Base-by-base conservation (phyloP, 2,888 invertebrate species). In the Epiblema foenella region DNA sequence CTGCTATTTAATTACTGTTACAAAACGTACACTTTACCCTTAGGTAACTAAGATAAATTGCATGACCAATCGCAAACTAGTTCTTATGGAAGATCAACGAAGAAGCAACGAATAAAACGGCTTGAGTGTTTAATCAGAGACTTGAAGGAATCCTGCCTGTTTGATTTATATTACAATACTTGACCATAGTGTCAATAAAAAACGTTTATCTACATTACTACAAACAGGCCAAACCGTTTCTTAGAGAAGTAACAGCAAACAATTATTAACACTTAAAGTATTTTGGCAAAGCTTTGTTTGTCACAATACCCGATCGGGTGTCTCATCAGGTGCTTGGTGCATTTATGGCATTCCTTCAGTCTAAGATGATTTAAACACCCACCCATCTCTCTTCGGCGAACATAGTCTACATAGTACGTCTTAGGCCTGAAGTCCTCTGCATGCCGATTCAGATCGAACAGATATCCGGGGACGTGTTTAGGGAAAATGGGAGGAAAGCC, bases 371-470 rank as follows among this genome's bases (percentile, higher is more conserved):
- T 90, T 91, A 91, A 93, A 90, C 93, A 93, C 93, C 90, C 93
- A 93, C 93, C 93, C 90, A 91, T 86, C 82, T 92, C 89, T 89
- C 93, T 86, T 86, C 87, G 88, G 87, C 91, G 92, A 81, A 90
- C 88, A 90, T 93, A 93, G 87, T 93, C 93, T 92, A 93, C 87
- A 90, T 87, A 93, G 87, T 90, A 90, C 88, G 93, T 91, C 89
- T 91, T 90, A 85, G 89, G 88, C 77, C 83, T 86, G 88, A 91
- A 86, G 86, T 93, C 93, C 83, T 89, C 91, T 78, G 86, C 89
- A 86, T 91, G 89, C 87, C 90, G 91, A 81, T 87, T 85, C 77
- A 85, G 82, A 81, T 88, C 80, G 83, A 90, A 93, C 75, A 93
- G 87, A 87, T 91, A 93, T 75, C 93, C 91, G 68, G 93, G 93